Conservation (phyloP, 2,888 invertebrate species). For the Acrobasis consociella region DNA sequence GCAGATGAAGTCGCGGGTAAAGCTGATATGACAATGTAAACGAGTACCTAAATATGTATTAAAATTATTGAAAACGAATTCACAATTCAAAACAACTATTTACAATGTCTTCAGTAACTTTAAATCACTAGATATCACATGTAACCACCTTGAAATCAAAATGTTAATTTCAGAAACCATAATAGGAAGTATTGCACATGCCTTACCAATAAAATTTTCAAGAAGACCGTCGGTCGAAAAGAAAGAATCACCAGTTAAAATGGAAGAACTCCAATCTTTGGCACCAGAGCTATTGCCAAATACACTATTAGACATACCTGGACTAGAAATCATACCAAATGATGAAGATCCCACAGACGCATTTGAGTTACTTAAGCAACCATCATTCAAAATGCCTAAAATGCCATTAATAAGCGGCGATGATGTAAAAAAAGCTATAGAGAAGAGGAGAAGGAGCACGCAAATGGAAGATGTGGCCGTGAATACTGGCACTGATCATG, state of each 20-base stretch:
- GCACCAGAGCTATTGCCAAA: slow-evolving; percentile 65
- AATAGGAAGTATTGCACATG: slow-evolving; percentile 66
- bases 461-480: slow-evolving; percentile 56
- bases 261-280: slow-evolving; percentile 56
- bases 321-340: slow-evolving; percentile 20
- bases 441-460: slow-evolving; percentile 40
- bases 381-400: slow-evolving; percentile 62
- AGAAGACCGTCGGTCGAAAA: slow-evolving; percentile 48
- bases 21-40: too few relatives aligned
- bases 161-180: slow-evolving; percentile 57
- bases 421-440: slow-evolving; percentile 52
- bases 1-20: too few relatives aligned
- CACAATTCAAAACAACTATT: too few relatives aligned
- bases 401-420: slow-evolving; percentile 70
- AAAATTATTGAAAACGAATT: too few relatives aligned
- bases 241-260: slow-evolving; percentile 55
- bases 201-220: slow-evolving; percentile 61
- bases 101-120: too few relatives aligned
- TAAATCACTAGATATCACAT: too few relatives aligned
- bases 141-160: neutral
- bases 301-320: slow-evolving; percentile 47
- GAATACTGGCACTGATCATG: slow-evolving; percentile 60
- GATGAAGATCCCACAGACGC: slow-evolving; percentile 34
- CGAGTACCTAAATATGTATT: too few relatives aligned
- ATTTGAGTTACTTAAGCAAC: slow-evolving; percentile 32